Evolutionary conservation across 2,113 vertebrate genomes (phyloP).

Genomic region (Furnarius figulus): DNA sequence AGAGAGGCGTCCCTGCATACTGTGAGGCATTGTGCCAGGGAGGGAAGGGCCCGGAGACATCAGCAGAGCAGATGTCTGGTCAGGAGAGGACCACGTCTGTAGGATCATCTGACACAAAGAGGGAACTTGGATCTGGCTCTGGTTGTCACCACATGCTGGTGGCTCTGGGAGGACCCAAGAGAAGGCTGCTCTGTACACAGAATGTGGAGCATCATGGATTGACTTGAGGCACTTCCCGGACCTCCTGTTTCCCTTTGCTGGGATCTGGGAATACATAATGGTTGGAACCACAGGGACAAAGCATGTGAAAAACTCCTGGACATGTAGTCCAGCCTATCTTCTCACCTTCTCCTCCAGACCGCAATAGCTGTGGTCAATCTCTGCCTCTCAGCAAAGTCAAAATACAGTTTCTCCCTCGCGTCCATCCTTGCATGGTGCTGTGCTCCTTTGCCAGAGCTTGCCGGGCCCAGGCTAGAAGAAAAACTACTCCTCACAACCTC

Average conservation of each 20-base stretch:
- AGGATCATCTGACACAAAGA: not conserved
- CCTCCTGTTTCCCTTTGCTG: not conserved
- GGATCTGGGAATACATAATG: not conserved
- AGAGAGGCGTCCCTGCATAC: not conserved
- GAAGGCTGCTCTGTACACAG: not conserved
- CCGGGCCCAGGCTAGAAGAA: not conserved
- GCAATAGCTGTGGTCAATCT: not conserved
- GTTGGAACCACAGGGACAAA: not conserved
- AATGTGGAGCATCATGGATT: rapidly evolving
- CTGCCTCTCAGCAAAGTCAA: not conserved
- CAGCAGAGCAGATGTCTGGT: not conserved
- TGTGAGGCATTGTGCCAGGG: not conserved
- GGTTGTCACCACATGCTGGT: rapidly evolving
- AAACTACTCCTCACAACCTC: not conserved
- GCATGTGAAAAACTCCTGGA: not conserved
- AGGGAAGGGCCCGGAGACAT: not conserved
- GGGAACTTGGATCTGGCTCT: not conserved
- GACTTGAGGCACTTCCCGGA: rapidly evolving
- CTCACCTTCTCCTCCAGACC: not conserved
- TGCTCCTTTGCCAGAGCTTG: not conserved
- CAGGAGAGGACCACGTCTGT: not conserved
- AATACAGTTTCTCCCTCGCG: not conserved
- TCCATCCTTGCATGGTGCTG: rapidly evolving
- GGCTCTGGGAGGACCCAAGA: not conserved
- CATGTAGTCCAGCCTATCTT: not conserved